Evolutionary conservation across 2,113 vertebrate genomes (phyloP).

Genomic region (Perognathus longimembris): DNA sequence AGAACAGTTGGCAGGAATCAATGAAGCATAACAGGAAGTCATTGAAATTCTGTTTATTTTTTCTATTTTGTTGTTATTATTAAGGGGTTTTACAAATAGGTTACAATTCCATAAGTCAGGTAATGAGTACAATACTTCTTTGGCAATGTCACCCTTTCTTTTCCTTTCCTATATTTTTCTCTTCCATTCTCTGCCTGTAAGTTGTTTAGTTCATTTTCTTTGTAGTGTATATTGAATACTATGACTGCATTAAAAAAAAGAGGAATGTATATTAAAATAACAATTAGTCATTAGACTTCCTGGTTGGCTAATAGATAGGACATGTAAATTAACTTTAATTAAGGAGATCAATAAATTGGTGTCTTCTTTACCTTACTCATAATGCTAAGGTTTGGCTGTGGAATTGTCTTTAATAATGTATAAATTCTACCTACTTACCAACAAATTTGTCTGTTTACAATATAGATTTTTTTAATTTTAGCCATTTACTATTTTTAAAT

Average conservation of each 20-base stretch:
- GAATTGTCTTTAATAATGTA: slow-evolving; percentile 1
- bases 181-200: too few species aligned
- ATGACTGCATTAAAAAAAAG: too few species aligned
- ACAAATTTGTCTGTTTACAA: neutral
- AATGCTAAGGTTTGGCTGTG: neutral
- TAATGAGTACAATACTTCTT: too few species aligned
- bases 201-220: too few species aligned
- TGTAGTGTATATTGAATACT: too few species aligned
- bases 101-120: too few species aligned
- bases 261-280: neutral
- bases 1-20: neutral
- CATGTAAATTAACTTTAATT: neutral
- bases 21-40: neutral
- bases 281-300: neutral
- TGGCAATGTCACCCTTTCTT: too few species aligned
- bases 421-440: neutral
- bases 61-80: neutral
- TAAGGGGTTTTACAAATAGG: too few species aligned
- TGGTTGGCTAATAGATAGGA: neutral
- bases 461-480: slow-evolving; percentile 15
- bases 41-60: neutral
- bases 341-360: neutral
- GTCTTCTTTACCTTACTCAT: neutral
- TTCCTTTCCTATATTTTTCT: too few species aligned
- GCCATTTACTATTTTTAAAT: neutral